phyloP scores from a whole-genome alignment of 2,888 invertebrate species.

The Eupeodes latifasciatus region DNA sequence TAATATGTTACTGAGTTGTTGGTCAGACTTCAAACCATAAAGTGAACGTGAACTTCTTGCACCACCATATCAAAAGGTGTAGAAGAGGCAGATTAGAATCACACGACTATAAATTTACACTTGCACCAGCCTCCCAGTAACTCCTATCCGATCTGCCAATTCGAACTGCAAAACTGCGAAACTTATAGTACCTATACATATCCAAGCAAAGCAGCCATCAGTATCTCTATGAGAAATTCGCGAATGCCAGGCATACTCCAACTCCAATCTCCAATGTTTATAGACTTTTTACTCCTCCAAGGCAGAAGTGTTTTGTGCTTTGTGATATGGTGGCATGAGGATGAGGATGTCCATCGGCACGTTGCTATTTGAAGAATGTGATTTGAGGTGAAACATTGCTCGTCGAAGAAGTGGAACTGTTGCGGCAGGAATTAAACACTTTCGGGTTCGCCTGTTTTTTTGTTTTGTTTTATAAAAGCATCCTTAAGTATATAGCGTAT shows the following conservation, averaged over 20 bases:
- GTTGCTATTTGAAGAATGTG: conserved; percentile 73
- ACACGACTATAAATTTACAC: conserved; percentile 84
- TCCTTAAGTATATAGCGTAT: neutral
- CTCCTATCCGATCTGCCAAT: conserved; percentile 49
- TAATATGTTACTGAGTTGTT: conserved; percentile 65
- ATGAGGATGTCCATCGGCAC: conserved; percentile 60
- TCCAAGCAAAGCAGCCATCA: conserved; percentile 39
- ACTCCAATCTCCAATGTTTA: conserved; percentile 2
- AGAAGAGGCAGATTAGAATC: conserved; percentile 82
- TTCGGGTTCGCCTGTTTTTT: conserved; percentile 71
- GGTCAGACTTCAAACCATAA: conserved; percentile 50
- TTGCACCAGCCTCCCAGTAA: conserved; percentile 82
- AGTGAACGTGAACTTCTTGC: conserved; percentile 68
- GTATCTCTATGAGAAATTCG: conserved; percentile 52
- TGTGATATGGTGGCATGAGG: neutral
- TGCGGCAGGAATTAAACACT: conserved; percentile 75
- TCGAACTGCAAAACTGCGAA: conserved; percentile 23
- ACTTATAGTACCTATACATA: neutral
- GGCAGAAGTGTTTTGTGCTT: conserved; percentile 44
- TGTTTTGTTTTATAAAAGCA: neutral
- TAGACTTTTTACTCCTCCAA: conserved; percentile 43
- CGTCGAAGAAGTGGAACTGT: conserved; percentile 68
- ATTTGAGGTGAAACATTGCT: conserved; percentile 72
- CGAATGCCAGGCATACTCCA: conserved; percentile 64
- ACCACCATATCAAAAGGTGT: conserved; percentile 61